Evolutionary conservation across 2,797 vertebrate genomes (phyloP), one percentile per base, ranked within the genome.

Genomic region (Ctenosaura bakeri): DNA sequence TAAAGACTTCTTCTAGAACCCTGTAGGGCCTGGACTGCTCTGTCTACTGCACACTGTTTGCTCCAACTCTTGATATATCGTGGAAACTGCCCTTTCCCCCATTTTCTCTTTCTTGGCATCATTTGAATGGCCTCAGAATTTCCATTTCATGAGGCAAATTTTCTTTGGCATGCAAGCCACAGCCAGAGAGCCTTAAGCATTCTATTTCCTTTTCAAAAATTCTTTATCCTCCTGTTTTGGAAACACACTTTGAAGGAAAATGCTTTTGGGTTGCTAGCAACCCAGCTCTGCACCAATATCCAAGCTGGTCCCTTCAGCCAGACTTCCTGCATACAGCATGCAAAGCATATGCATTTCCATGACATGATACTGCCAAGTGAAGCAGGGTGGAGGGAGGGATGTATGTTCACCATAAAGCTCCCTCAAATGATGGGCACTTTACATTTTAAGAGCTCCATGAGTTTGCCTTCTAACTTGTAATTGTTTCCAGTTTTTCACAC

Each of bases 81-180:
- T 96, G 92, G 90, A 97, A 96, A 95, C 76, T 90, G 80, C 81
- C n/a, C 59, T 32, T 91, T 90, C 91, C 89, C 92, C 92, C 90
- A 95, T 95, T 96, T 76, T 62, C 97, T 97, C 94, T 97, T 94
- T 94, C 94, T 96, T 96, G 95, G 95, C 94, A 96, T 93, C 95
- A 94, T 76, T 94, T 97, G 94, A 97, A 97, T 96, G 97, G 95
- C 94, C 97, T 98, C 97, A 98, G 96, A 98, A 97, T 98, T 98
- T 98, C 98, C 97, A 98, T 97, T 98, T 98, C 96, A 97, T 95
- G 94, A 97, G 94, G 94, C 10, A 92, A 95, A 96, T 97, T 98
- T 97, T 97, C 91, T 94, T 97, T 98, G 97, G 97, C 97, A 96
- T 93, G 91, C 90, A 54, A 94, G 92, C 90, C 90, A 22, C 0